Base-by-base conservation (phyloP, 2,113 vertebrate genomes). In the Onychorhynchus coronatus region DNA sequence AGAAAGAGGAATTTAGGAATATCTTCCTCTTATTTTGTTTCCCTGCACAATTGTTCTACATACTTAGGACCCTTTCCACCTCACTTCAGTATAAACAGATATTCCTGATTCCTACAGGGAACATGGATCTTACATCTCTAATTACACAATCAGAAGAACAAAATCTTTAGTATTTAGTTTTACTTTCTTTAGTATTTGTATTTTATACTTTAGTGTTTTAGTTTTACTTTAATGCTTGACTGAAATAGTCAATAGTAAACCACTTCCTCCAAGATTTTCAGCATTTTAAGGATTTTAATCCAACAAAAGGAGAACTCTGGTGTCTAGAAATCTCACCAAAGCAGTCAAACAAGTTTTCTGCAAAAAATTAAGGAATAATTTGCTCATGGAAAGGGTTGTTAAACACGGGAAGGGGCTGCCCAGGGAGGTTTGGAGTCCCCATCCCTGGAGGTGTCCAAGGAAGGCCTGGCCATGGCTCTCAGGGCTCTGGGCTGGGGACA, bases 331-430 rank as follows among this genome's bases (percentile, higher is more conserved):
- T 7, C 33, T 72, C 49, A 42, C 23, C 8, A 8, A 7, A 50
- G 46, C 19, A 23, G 23, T 46, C 61, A 25, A 82, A 21, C 2
- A 47, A 9, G 5, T 33, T n/a, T 33, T n/a, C 49, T 25, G 24
- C 8, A 35, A 80, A 44, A 75, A 72, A 31, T 9, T 14, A 20
- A n/a, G 44, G 24, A 25, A 6, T 11, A 6, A 12, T 59, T 82
- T 46, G 7, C 6, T 5, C 19, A 0, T 53, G 11, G 12, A 2
- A 19, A 14, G 46, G 6, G 7, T 28, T 33, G 14, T 9, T 39
- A n/a, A 8, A 15, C 12, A 3, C 0, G 6, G 28, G 44, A 5
- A 50, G 10, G 35, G 28, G 21, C 5, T 33, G 41, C 41, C 30
- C 41, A 22, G 53, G 46, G 50, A 63, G 5, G 9, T 25, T 8